Evolutionary conservation across 2,113 vertebrate genomes (phyloP).

Genomic region (Syngnathus scovelli): DNA sequence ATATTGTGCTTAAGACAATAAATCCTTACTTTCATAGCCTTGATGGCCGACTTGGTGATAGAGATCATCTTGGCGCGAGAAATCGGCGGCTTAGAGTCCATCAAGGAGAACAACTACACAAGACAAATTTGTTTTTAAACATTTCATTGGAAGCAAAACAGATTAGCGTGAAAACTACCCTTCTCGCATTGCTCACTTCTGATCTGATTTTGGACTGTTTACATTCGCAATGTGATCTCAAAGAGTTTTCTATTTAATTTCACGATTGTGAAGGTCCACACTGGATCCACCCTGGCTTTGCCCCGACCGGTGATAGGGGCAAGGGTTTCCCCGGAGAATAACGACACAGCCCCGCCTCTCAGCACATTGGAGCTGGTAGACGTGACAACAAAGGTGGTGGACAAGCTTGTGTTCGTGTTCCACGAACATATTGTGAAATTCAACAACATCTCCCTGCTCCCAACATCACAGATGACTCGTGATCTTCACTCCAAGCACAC

Average conservation of each 20-base stretch:
- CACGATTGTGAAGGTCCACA: neutral
- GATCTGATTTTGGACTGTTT: no score
- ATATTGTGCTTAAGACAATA: neutral
- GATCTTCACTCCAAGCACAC: neutral
- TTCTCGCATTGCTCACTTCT: no score
- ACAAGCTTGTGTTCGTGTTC: neutral
- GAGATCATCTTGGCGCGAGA: conserved; percentile 99
- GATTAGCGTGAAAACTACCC: no score
- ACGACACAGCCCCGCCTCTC: neutral
- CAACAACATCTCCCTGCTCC: neutral
- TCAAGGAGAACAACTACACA: conserved; percentile 89
- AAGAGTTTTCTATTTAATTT: no score
- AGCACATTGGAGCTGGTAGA: neutral
- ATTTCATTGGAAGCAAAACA: no score
- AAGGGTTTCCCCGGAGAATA: neutral
- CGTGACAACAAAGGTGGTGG: conserved; percentile 2
- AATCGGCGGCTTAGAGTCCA: conserved; percentile 98
- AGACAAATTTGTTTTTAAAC: neutral
- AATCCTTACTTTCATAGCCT: conserved; percentile 94
- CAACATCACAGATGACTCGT: neutral
- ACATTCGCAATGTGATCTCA: no score
- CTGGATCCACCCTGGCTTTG: no score
- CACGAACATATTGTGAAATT: neutral
- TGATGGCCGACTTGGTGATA: conserved; percentile 98
- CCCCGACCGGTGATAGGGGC: neutral